phyloP scores from a whole-genome alignment of 2,888 invertebrate species.

The Vannuccia rotundouncinata region DNA sequence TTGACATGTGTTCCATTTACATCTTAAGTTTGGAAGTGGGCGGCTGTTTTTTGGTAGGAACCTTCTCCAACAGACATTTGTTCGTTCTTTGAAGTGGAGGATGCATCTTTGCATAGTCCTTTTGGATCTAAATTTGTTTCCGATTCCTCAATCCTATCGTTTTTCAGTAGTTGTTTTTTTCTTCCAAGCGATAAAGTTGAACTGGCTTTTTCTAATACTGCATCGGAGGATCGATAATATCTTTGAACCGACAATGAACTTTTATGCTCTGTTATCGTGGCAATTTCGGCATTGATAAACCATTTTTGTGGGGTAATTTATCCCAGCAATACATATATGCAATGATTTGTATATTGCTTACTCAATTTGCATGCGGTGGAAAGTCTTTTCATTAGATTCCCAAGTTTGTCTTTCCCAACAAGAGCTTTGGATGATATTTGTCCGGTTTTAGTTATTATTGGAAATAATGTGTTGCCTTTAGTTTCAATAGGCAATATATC shows the following conservation, averaged over 20 bases:
- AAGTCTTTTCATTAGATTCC: slow-evolving; percentile 4
- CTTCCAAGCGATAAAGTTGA: neutral
- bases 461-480: slow-evolving; percentile 12
- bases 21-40: slow-evolving; percentile 10
- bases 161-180: slow-evolving; percentile 3
- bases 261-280: slow-evolving; percentile 16
- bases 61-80: slow-evolving; percentile 15
- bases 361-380: slow-evolving; percentile 10
- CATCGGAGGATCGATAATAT: slow-evolving; percentile 9
- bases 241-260: slow-evolving; percentile 4
- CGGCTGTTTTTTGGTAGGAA: slow-evolving; percentile 11
- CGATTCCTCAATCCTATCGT: neutral
- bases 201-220: slow-evolving; percentile 16
- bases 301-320: neutral
- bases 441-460: neutral
- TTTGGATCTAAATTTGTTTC: slow-evolving; percentile 9
- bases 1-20: slow-evolving; percentile 23
- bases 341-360: slow-evolving; percentile 4
- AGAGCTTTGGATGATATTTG: slow-evolving; percentile 5
- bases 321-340: slow-evolving; percentile 7
- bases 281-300: slow-evolving; percentile 6
- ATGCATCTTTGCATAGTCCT: slow-evolving; percentile 21
- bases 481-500: neutral
- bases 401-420: slow-evolving; percentile 3
- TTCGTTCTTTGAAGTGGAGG: slow-evolving; percentile 4